Base-by-base conservation (phyloP, 2,113 vertebrate species). In the Mus pahari region DNA sequence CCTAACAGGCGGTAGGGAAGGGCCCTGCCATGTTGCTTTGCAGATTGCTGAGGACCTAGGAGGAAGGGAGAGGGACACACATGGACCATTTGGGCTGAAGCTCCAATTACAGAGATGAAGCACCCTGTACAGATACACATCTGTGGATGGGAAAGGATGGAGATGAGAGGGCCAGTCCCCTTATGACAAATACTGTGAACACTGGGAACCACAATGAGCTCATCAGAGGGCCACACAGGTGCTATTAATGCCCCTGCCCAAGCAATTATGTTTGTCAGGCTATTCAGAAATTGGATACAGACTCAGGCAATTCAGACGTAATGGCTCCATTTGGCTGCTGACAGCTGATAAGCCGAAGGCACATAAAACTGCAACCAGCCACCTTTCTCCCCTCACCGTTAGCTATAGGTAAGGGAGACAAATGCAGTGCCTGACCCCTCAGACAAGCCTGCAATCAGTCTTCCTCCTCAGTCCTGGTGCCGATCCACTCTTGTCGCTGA, bases 131-230 rank as follows among this genome's bases (percentile, higher is more conserved):
- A 0, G 55, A 91, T 9, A 77, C 86, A 82, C n/a, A n/a, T 71
- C 66, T 31, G 24, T 2, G 83, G 84, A 1, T 45, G 39, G 53
- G 33, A 58, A 84, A 66, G 33, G 36, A n/a, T 48, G 7, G 4
- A 24, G 7, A n/a, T 16, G 83, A 78, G 64, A 89, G 62, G 73
- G 64, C 79, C 3, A 10, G 81, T 1, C 45, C 12, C 88, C 90
- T 82, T 5, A 39, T 10, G 92, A 87, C 1, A 39, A 28, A 28
- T 0, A 6, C 60, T 0, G 0, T 1, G 75, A 84, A 7, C 8
- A 3, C 64, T 5, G 6, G 0, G 3, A 26, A 31, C 33, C 0
- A 0, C 17, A 0, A 31, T 7, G 0, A 0, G 48, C 94, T 87
- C 71, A 36, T 28, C 42, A 64, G 92, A 33, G 94, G 14, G 77